phyloP scores from a whole-genome alignment of 1,140 invertebrate species.

The Lordiphosa clarofinis region DNA sequence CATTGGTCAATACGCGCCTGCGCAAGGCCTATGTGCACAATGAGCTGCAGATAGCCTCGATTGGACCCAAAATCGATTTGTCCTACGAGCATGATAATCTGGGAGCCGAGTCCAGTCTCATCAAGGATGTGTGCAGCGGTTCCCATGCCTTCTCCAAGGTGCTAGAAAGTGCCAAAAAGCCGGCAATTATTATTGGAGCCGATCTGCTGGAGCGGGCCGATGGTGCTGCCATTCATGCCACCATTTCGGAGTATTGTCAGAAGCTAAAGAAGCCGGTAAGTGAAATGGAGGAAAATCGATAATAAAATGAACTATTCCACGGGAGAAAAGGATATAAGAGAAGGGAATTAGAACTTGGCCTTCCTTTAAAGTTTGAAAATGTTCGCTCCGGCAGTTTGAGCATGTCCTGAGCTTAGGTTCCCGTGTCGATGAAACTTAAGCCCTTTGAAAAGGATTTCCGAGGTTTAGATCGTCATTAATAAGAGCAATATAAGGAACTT shows the following conservation, averaged over 20 bases:
- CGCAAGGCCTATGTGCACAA: conserved; percentile 95
- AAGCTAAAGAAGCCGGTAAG: conserved; percentile 81
- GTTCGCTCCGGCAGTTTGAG: too few species aligned
- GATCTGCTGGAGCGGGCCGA: conserved; percentile 90
- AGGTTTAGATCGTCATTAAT: too few species aligned
- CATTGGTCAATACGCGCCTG: conserved; percentile 96
- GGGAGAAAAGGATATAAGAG: too few species aligned
- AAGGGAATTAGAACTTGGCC: too few species aligned
- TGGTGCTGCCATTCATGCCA: conserved; percentile 87
- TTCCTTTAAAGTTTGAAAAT: too few species aligned
- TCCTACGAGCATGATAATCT: conserved; percentile 96
- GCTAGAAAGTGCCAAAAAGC: conserved; percentile 90
- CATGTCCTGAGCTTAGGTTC: too few species aligned
- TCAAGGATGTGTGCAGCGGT: conserved; percentile 88
- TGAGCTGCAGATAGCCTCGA: conserved; percentile 89
- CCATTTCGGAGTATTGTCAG: conserved; percentile 87
- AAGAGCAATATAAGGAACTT: too few species aligned
- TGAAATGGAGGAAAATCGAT: too few species aligned
- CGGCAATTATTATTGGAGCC: conserved; percentile 95
- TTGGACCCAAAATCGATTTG: conserved; percentile 96
- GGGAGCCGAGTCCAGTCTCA: conserved; percentile 87
- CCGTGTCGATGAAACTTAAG: too few species aligned
- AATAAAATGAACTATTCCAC: too few species aligned
- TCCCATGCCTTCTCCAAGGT: conserved; percentile 88
- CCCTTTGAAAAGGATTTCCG: too few species aligned